phyloP scores from a whole-genome alignment of 2,797 vertebrate genomes.

The Syndactyla subalaris region DNA sequence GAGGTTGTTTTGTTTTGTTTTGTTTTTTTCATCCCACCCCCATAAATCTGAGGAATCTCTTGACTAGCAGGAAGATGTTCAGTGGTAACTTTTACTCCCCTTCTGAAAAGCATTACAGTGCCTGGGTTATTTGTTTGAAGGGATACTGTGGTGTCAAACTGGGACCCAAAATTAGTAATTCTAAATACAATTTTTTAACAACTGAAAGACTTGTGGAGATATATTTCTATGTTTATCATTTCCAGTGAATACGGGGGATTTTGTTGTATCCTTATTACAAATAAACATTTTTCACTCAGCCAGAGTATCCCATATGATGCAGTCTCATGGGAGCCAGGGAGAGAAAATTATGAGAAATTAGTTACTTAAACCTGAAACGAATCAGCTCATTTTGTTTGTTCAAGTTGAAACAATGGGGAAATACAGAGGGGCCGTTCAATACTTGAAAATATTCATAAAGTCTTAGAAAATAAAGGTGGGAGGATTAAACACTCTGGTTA shows the following conservation, averaged over 20 bases:
- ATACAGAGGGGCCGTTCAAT: background rate
- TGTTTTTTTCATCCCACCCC: background rate
- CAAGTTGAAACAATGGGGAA: background rate
- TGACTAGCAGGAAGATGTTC: slow-evolving; percentile 30
- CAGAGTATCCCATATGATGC: background rate
- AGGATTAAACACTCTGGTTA: background rate
- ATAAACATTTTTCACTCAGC: background rate
- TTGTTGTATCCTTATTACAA: slow-evolving; percentile 41
- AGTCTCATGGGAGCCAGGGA: background rate
- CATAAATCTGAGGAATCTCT: slow-evolving; percentile 19
- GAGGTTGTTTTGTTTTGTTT: background rate
- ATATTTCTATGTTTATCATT: background rate
- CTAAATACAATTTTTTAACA: background rate
- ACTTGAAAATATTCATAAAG: background rate
- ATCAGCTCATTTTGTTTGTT: background rate
- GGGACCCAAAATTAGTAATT: background rate
- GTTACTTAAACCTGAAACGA: background rate
- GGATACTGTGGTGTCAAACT: background rate
- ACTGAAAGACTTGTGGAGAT: background rate
- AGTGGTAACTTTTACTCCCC: background rate
- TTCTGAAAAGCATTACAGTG: background rate
- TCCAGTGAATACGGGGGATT: slow-evolving; percentile 6
- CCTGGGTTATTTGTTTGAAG: background rate
- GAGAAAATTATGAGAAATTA: background rate
- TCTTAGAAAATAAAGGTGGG: background rate